phyloP scores from a whole-genome alignment of 2,113 vertebrate species.

The Pterocles orientalis region DNA sequence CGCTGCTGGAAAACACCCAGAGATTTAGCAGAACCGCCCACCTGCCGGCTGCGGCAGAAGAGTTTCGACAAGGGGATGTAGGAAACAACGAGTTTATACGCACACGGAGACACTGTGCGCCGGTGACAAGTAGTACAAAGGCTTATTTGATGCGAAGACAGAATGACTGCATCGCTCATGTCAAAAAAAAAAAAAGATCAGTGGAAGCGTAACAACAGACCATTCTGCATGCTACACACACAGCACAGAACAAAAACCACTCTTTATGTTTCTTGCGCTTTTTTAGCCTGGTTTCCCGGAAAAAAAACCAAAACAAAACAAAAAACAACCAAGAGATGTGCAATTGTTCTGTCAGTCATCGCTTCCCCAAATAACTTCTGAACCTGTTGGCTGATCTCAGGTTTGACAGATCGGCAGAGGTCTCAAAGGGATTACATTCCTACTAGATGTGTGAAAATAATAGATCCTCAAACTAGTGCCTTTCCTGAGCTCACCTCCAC shows the following conservation, averaged over 20 bases:
- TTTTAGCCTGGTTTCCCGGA: neutral
- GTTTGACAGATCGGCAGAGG: conserved; percentile 56
- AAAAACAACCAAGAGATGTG: neutral
- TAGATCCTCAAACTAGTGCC: neutral
- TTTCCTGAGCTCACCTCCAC: neutral
- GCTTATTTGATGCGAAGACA: conserved; percentile 30
- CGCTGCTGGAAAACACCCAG: neutral
- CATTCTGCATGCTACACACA: conserved; percentile 18
- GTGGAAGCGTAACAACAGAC: conserved; percentile 21
- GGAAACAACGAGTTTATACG: neutral
- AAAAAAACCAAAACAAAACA: neutral
- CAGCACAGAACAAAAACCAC: neutral
- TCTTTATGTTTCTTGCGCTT: neutral
- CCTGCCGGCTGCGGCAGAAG: neutral
- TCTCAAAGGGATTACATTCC: conserved; percentile 44
- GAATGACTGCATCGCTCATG: conserved; percentile 47
- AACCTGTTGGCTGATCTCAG: conserved; percentile 57
- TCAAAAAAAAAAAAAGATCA: conserved; percentile 31
- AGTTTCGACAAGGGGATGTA: neutral
- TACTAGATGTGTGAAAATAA: conserved; percentile 17
- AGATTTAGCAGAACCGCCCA: neutral
- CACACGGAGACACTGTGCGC: neutral
- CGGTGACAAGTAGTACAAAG: conserved; percentile 56
- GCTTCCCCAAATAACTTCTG: conserved; percentile 55
- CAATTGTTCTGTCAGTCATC: conserved; percentile 62